Conservation (phyloP, 2,888 invertebrate genomes). For the Thymelicus sylvestris region DNA sequence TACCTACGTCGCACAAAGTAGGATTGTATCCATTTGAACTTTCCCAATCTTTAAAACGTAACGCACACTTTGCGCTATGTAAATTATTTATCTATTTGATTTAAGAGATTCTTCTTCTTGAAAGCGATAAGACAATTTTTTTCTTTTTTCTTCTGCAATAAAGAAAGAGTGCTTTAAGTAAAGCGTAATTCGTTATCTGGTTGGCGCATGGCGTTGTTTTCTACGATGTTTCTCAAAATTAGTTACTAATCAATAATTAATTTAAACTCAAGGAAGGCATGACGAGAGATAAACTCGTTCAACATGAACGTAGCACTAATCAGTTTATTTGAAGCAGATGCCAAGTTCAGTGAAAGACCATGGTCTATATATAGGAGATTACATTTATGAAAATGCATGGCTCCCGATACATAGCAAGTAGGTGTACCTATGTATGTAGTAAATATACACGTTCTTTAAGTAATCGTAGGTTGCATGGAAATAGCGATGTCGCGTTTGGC, state of each 20-base stretch:
- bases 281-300: conserved; percentile 19
- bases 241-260: background rate
- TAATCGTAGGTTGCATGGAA: conserved; percentile 55
- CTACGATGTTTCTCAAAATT: background rate
- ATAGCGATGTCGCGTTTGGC: conserved; percentile 76
- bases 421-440: conserved; percentile 1
- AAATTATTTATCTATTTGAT: no score
- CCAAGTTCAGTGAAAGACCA: conserved; percentile 27
- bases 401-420: background rate
- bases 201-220: conserved; percentile 5
- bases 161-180: no score
- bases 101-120: no score
- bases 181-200: no score
- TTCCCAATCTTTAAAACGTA: no score
- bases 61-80: no score
- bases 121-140: no score
- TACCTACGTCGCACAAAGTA: no score
- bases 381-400: conserved; percentile 10
- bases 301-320: conserved; percentile 7
- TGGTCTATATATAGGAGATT: conserved; percentile 12
- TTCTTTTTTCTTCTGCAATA: no score
- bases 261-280: background rate
- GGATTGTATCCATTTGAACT: no score
- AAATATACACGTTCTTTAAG: conserved; percentile 21
- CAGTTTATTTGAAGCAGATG: conserved; percentile 23